A percentile compares a stretch with the other conserved stretches of the same genome.
These are phyloP conservation scores for Peromyscus polionotus DNA, from an alignment of 2,113 vertebrate genomes.

Conservation along the genomic window DNA sequence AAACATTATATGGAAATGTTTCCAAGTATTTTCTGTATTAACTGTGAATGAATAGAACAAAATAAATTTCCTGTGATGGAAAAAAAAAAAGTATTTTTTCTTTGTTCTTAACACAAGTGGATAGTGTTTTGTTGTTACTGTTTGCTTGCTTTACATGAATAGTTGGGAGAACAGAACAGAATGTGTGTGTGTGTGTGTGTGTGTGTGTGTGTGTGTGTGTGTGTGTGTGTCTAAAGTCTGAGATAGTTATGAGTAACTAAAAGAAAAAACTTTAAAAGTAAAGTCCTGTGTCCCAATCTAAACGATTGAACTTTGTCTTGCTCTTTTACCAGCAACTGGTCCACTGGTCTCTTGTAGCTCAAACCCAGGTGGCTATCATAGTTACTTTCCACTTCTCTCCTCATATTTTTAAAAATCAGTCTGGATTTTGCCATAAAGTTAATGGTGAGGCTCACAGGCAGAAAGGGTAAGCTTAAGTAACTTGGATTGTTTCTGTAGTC, in stretches of 20 bases:
- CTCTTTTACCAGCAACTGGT: neutral
- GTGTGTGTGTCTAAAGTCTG: neutral
- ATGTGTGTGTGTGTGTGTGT: no score
- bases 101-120: neutral
- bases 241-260: neutral
- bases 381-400: neutral
- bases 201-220: neutral
- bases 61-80: no score
- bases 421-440: slow-evolving; percentile 19
- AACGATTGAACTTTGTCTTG: neutral
- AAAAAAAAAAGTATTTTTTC: no score
- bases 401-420: neutral
- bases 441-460: neutral
- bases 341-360: neutral
- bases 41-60: no score
- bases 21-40: no score
- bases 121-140: neutral
- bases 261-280: neutral
- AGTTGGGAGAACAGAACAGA: neutral
- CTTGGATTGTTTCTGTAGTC: neutral
- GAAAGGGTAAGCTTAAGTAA: neutral
- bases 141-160: neutral
- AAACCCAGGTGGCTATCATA: neutral
- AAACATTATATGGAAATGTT: no score
- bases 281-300: neutral